Evolutionary conservation across 2,888 invertebrate genomes (phyloP), one percentile per base, ranked within the genome.

Genomic region (Uropetala carovei): DNA sequence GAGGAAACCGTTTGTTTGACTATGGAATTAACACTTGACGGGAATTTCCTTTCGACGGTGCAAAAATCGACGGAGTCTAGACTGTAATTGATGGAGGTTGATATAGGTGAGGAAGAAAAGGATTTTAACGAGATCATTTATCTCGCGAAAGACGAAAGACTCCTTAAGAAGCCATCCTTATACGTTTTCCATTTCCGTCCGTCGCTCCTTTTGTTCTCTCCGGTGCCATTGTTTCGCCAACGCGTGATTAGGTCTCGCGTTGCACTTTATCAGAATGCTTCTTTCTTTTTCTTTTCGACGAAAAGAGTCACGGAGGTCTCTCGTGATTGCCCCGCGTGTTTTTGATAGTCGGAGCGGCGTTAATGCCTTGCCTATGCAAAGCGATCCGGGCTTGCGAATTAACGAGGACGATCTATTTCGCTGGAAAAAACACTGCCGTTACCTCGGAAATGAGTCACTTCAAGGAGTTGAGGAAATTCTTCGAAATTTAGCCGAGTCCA

Each of bases 91-190:
- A 86, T 59, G 59, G 60, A 14, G 27, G 86, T 27, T 60, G 27
- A 64, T 68, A 64, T 68, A n/a, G n/a, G 89, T 64, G 89, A 22
- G 18, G 18, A 58, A 60, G 30, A 18, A 89, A 56, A 89, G 43
- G 68, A 89, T 89, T 64, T 86, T 89, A 89, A 89, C 89, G 43
- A 64, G 64, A 68, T 89, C 89, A 64, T 89, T 89, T 68, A 89
- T 60, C 56, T 89, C 60, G 43, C 2, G 64, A 64, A 86, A 86
- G 86, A 68, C 13, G 9, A 18, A 64, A 89, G 64, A 30, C 89
- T 68, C 64, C 43, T 18, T 43, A 59, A 89, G 89, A 68, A 30
- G 30, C 89, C 64, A 89, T 64, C 89, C 68, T 89, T 43, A 27
- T 22, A 75, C 64, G 43, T 68, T 89, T 89, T 30, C 60, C 64